Base-by-base conservation (phyloP, 53 echinoderm and acorn worm genomes). In the Holothuria scabra region DNA sequence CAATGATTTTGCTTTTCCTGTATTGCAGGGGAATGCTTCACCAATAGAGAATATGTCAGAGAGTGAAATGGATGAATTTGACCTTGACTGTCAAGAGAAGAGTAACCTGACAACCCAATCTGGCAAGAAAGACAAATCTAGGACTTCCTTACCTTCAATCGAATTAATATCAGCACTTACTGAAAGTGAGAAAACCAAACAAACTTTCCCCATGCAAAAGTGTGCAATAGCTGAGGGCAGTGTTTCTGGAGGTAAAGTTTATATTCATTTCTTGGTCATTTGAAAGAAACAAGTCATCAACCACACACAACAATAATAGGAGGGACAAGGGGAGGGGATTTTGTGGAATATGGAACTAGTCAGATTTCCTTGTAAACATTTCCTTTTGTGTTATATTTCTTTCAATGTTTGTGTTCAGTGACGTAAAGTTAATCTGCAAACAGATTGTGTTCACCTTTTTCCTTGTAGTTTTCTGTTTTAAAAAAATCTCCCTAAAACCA, bases 21-120 rank as follows among this genome's bases (percentile, higher is more conserved):
- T 60, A 60, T 60, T 8, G 23, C 56, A 93, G 93, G 93, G 90
- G 12, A 87, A 85, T 30, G 83, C 82, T 23, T 93, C 93, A 24
- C 93, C 93, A 16, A 85, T 79, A 6, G 93, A 93, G 33, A 85
- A 76, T 63, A 87, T 89, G 46, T 93, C 93, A 7, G 93, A 93
- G 49, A 87, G 85, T 31, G 90, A 87, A 35, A 75, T n/a, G 31
- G 90, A 86, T 11, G 79, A 86, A n/a, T 29, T 37, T 22, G 55
- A 69, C 70, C 22, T 30, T 56, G 35, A 84, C 20, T 41, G 41
- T 10, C 69, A 69, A 52, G 70, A 30, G 67, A 33, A 28, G n/a
- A 68, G 46, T n/a, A 7, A 58, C 28, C 28, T 49, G n/a, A 14
- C 81, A 1, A 0, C 26, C 28, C 35, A 81, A 20, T 18, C 35